Conservation (phyloP, 2,888 invertebrate species). For the Trichopria drosophilae region DNA sequence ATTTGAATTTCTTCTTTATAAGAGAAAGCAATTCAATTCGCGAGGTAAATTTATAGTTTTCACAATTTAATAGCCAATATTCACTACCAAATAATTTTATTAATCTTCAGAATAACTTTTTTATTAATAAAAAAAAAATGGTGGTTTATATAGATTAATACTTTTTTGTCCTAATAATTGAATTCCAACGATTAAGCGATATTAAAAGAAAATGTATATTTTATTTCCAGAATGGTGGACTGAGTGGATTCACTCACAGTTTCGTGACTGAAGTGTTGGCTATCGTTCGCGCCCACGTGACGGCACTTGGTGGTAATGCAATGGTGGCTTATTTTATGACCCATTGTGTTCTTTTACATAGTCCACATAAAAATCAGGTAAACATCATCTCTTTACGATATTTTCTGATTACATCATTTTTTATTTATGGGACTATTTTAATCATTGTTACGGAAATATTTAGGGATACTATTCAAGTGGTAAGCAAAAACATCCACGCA, state of each 20-base stretch:
- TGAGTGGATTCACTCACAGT: conserved; percentile 91
- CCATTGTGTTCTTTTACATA: conserved; percentile 87
- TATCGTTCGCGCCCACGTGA: conserved; percentile 90
- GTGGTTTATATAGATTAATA: too few relatives aligned
- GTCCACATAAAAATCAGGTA: conserved; percentile 96
- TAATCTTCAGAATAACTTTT: neutral
- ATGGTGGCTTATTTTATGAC: conserved; percentile 93
- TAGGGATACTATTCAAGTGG: too few relatives aligned
- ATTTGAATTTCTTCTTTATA: conserved; percentile 92
- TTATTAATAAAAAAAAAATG: neutral
- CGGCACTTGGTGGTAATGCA: conserved; percentile 91
- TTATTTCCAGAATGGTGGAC: conserved; percentile 87
- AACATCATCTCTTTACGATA: conserved; percentile 32
- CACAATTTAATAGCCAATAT: too few relatives aligned
- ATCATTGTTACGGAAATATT: too few relatives aligned
- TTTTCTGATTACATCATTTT: too few relatives aligned
- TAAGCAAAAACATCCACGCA: too few relatives aligned
- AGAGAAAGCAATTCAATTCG: conserved; percentile 90
- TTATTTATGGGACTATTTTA: too few relatives aligned
- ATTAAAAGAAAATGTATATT: too few relatives aligned
- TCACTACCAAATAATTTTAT: neutral
- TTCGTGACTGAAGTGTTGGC: conserved; percentile 92
- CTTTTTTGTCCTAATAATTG: too few relatives aligned
- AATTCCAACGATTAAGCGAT: too few relatives aligned
- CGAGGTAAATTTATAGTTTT: conserved; percentile 63